Base-by-base conservation (phyloP, 2,888 invertebrate genomes). In the Eledone cirrhosa region DNA sequence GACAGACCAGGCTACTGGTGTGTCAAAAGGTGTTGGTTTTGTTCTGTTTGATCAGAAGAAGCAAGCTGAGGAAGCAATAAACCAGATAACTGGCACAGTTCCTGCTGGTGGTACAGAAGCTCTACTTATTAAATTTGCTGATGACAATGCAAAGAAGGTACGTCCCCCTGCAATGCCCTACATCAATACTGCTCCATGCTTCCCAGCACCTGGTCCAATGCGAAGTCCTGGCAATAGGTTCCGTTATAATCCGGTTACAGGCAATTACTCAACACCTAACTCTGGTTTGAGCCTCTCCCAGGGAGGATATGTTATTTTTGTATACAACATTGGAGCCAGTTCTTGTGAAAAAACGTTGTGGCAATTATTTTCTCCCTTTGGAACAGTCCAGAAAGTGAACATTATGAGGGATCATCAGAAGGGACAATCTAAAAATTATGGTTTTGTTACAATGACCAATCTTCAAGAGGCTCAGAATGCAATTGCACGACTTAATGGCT, bases 21-120 rank as follows among this genome's bases (percentile, higher is more conserved):
- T 95, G 88, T 96, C 97, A 14, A 92, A 97, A 86, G 97, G 97
- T 74, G 96, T 97, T 78, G 98, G 97, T 24, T 98, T 97, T 92
- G 96, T 91, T 67, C 83, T 91, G 27, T 97, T 93, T 90, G 95
- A 96, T 86, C 95, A 95, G 88, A 93, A 95, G 79, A 95, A 95
- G 89, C 96, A 97, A 90, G 97, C 97, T 29, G 95, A 96, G 89
- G 95, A 95, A 85, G 97, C 97, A 80, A 97, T 97, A 88, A 94
- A 94, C 75, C 94, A 94, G 82, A 92, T 97, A 84, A 95, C 97
- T 90, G 90, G 91, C 22, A 95, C 95, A 84, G 94, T 94, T 82
- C 94, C 95, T 91, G 94, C 96, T 78, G 96, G 96, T 83, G 94
- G 95, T 81, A 94, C 94, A 81, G 95, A 96, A 89, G 95, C 96